Base-by-base conservation (phyloP, 2,113 vertebrate species). In the Spea bombifrons region DNA sequence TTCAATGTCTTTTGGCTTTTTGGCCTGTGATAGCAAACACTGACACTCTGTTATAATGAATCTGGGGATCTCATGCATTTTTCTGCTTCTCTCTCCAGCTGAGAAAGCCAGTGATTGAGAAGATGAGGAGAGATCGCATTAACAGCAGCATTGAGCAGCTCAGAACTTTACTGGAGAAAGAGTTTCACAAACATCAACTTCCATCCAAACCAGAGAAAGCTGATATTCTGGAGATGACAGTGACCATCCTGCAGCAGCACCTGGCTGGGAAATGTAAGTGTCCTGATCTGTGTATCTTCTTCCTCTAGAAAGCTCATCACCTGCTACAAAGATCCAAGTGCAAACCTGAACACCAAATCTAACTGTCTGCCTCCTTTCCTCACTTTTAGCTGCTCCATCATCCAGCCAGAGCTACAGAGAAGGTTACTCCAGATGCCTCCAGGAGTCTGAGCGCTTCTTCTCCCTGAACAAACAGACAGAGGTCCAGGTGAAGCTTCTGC, bases 111-210 rank as follows among this genome's bases (percentile, higher is more conserved):
- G 49, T 89, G 3, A 90, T 94, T 78, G 93, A 94, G 82, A 94
- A 94, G 83, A 92, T 92, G 91, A 91, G 93, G 61, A 81, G 92
- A 84, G 93, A 94, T 81, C 92, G 93, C 73, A 94, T 94, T 83
- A 94, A 94, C 86, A 90, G 81, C 84, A 91, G 92, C 87, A 93
- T 94, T n/a, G 92, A 93, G 82, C 91, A 93, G 82, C 92, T 94
- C 73, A 92, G 83, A 70, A 16, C 57, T 44, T 89, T 94, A 48
- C 86, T 94, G 86, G 92, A 93, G 88, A 92, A 91, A 52, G 89
- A 93, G 84, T 88, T 92, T 71, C 88, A 90, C 70, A 84, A 86
- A 68, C 88, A 90, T 46, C 91, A 93, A 81, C 90, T 91, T 76
- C 92, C 88, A 84, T 88, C 90, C 87, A 94, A 92, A 85, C 88